Conservation (phyloP, 1,140 invertebrate species). For the Cherax quadricarinatus region DNA sequence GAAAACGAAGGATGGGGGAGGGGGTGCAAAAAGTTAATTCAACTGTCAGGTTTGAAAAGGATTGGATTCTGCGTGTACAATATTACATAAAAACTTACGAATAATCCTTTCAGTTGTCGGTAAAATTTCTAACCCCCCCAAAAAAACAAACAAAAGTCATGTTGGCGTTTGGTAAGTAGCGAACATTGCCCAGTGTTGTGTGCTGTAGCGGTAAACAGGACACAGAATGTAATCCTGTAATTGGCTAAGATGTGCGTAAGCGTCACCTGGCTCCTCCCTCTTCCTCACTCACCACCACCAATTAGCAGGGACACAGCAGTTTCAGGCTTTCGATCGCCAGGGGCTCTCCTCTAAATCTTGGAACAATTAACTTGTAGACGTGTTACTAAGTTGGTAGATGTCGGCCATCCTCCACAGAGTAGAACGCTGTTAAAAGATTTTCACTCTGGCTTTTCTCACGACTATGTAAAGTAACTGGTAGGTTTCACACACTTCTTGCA, state of each 20-base stretch:
- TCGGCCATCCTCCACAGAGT: too few relatives aligned
- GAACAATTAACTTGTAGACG: conserved; percentile 21
- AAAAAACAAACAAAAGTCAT: not conserved
- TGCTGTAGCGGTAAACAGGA: not conserved
- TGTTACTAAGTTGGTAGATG: too few relatives aligned
- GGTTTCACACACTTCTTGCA: too few relatives aligned
- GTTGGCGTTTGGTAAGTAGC: not conserved
- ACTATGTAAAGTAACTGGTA: too few relatives aligned
- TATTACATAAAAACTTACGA: too few relatives aligned
- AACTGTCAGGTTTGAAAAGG: too few relatives aligned
- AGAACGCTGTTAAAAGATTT: too few relatives aligned
- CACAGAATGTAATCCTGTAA: conserved; percentile 15
- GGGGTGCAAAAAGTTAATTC: too few relatives aligned
- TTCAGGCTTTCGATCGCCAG: conserved; percentile 30
- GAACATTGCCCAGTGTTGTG: not conserved
- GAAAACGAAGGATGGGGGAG: too few relatives aligned
- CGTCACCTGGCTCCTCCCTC: conserved; percentile 2
- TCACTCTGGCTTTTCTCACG: too few relatives aligned
- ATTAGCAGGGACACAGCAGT: conserved; percentile 29
- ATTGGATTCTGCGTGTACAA: too few relatives aligned
- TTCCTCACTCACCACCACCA: conserved; percentile 29
- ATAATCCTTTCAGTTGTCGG: too few relatives aligned
- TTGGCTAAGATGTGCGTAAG: conserved; percentile 15
- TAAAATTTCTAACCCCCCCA: not conserved
- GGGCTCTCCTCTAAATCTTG: conserved; percentile 40